Evolutionary conservation across 2,113 vertebrate genomes (phyloP).

Genomic region (Microcebus jonahi): DNA sequence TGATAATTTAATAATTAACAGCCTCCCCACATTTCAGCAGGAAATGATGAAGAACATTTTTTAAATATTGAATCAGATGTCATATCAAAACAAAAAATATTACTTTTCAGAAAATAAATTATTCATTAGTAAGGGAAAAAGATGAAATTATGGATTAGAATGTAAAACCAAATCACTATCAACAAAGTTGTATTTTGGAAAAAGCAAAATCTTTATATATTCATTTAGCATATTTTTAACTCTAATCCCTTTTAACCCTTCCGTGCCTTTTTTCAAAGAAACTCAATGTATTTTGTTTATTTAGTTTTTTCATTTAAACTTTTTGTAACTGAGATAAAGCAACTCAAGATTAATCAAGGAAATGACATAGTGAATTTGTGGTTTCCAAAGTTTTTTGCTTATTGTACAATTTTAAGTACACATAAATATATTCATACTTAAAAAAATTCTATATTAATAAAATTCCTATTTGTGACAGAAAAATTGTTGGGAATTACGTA

Average conservation of each 20-base stretch:
- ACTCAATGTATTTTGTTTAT: not conserved
- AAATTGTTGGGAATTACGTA: not conserved
- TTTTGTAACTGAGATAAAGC: not conserved
- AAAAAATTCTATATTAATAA: not conserved
- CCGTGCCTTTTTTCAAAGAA: not conserved
- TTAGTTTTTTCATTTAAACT: not conserved
- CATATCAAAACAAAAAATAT: not conserved
- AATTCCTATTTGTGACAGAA: not conserved
- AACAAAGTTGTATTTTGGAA: not conserved
- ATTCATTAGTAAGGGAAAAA: not conserved
- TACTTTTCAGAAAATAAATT: slow-evolving; percentile 17
- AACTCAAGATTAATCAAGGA: not conserved
- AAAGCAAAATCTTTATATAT: not conserved
- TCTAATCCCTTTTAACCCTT: not conserved
- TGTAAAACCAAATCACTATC: not conserved
- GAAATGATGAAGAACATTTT: not conserved
- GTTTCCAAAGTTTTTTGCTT: not conserved
- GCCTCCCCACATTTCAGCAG: not conserved
- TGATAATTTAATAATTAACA: not conserved
- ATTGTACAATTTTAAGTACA: not conserved
- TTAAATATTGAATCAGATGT: not conserved
- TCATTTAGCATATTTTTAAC: not conserved
- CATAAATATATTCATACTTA: not conserved
- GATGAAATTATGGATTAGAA: not conserved
- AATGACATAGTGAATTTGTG: not conserved